Conservation (phyloP, 37 sponge, comb jelly and placozoan species). For the Hormiphora californensis region DNA sequence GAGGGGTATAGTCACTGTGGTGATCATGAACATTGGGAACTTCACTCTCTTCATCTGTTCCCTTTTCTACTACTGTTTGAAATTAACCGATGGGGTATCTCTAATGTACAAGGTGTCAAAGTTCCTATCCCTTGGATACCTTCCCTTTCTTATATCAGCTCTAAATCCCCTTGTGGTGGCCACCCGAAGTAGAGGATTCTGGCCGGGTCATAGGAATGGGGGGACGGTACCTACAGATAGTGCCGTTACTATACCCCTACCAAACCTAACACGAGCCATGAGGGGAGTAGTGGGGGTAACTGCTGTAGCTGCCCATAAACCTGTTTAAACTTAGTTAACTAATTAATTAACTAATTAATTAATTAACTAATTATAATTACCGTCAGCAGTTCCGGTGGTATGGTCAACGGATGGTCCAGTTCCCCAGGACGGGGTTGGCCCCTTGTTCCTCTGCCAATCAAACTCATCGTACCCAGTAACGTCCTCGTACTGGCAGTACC, state of each 20-base stretch:
- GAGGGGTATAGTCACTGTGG: not conserved
- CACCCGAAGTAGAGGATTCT: not conserved
- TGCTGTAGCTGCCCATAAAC: too few species aligned
- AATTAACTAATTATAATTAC: too few species aligned
- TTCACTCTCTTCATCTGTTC: not conserved
- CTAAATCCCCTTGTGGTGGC: not conserved
- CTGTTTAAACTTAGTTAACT: too few species aligned
- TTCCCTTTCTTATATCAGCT: not conserved
- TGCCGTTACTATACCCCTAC: too few species aligned
- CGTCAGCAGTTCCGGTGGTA: constrained; percentile 34
- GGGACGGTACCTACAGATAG: too few species aligned
- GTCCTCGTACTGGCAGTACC: constrained; percentile 13
- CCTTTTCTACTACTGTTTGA: not conserved
- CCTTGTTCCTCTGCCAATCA: constrained; percentile 14
- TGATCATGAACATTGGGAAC: not conserved
- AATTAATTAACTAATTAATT: too few species aligned
- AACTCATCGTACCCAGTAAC: constrained; percentile 43
- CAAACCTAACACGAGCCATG: too few species aligned
- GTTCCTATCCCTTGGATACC: not conserved
- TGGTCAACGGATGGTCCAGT: constrained; percentile 32
- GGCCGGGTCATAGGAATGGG: too few species aligned
- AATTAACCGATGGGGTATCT: too few species aligned
- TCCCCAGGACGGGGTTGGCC: constrained; percentile 9
- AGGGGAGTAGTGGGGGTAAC: too few species aligned
- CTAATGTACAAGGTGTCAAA: not conserved